These are phyloP conservation scores for Polyergus mexicanus DNA, from an alignment of 1,140 invertebrate species.

Conservation along the genomic window DNA sequence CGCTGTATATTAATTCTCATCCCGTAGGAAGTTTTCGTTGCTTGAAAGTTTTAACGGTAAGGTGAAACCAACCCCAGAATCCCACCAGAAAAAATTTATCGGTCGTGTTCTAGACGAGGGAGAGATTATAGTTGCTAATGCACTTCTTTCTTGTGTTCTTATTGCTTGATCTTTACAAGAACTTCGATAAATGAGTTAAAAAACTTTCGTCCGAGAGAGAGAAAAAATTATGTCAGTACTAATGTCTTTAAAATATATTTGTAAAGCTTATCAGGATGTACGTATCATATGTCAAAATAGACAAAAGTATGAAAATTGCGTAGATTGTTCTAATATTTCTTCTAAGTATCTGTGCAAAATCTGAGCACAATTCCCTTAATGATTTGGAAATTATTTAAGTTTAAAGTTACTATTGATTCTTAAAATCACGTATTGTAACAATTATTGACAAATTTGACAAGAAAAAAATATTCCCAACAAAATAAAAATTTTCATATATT, in stretches of 20 bases:
- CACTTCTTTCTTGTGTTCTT: background rate
- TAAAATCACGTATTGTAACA: too few species aligned
- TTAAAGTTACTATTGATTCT: too few species aligned
- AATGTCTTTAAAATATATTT: background rate
- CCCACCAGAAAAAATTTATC: slow-evolving; percentile 27
- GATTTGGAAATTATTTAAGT: too few species aligned
- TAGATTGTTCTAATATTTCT: too few species aligned
- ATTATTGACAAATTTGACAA: too few species aligned
- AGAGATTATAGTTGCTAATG: slow-evolving; percentile 32
- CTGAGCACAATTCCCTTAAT: too few species aligned
- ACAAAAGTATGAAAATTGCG: too few species aligned
- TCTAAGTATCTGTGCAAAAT: too few species aligned
- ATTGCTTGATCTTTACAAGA: background rate
- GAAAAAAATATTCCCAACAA: too few species aligned
- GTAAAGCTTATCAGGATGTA: too few species aligned
- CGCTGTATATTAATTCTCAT: slow-evolving; percentile 19
- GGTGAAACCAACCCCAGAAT: background rate
- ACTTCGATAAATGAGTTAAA: slow-evolving; percentile 10
- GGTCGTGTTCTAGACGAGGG: background rate
- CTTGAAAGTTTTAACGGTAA: slow-evolving; percentile 1
- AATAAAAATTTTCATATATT: too few species aligned
- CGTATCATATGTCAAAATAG: too few species aligned
- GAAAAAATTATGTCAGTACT: background rate
- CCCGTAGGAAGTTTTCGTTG: background rate
- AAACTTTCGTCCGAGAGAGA: background rate